Evolutionary conservation across 2,797 vertebrate species (phyloP).

Genomic region (Gouania willdenowi): DNA sequence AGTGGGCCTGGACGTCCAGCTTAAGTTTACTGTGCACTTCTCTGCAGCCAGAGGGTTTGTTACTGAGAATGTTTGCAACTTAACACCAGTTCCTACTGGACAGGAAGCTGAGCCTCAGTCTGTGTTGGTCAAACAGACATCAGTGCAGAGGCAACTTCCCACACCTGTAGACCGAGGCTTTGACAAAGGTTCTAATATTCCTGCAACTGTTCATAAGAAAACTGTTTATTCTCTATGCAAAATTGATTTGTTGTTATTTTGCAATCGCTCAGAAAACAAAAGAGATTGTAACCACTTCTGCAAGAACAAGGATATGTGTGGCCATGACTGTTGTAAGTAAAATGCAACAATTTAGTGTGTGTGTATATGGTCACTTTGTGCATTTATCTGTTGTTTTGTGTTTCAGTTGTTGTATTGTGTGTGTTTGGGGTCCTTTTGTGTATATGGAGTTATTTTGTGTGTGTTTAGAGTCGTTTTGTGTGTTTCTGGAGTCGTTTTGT

Average conservation of each 20-base stretch:
- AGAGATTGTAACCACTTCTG: slow-evolving; percentile 91
- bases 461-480: too few species aligned
- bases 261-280: slow-evolving; percentile 55
- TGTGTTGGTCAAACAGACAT: slow-evolving; percentile 11
- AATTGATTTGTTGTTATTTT: not conserved
- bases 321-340: slow-evolving; percentile 93
- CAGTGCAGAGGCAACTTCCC: slow-evolving; percentile 6
- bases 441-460: too few species aligned
- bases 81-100: not conserved
- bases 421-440: too few species aligned
- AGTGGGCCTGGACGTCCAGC: slow-evolving; percentile 93
- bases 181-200: not conserved
- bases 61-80: slow-evolving; percentile 42
- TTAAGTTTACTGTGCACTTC: slow-evolving; percentile 80
- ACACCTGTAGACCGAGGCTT: slow-evolving; percentile 32
- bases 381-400: not conserved
- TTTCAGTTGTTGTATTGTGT: too few species aligned
- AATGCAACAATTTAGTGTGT: not conserved
- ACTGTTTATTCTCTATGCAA: not conserved
- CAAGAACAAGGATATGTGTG: slow-evolving; percentile 91
- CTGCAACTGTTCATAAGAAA: not conserved
- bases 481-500: too few species aligned
- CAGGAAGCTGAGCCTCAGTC: slow-evolving; percentile 11
- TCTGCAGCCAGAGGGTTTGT: slow-evolving; percentile 62
- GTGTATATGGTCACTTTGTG: not conserved